Conservation (phyloP, 2,797 vertebrate genomes). For the Acipenser oxyrinchus region DNA sequence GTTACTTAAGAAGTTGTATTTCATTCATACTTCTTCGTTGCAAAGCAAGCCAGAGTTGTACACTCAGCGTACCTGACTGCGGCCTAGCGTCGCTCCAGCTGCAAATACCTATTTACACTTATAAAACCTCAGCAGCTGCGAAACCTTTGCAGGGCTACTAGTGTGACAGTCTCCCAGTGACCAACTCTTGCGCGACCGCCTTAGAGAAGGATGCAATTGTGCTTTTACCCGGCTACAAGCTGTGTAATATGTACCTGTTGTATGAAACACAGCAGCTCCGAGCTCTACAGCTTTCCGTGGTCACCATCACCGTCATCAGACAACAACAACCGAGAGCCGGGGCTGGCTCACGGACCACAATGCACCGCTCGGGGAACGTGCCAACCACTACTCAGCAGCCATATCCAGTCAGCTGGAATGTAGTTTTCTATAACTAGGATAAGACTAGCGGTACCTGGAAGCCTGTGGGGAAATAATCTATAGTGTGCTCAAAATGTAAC, state of each 20-base stretch:
- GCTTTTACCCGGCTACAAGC: background rate
- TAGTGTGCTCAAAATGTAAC: too few species aligned
- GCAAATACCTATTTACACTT: constrained; percentile 14
- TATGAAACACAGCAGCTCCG: constrained; percentile 35
- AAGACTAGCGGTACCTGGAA: too few species aligned
- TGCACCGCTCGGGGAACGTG: constrained; percentile 32
- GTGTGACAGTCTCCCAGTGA: too few species aligned
- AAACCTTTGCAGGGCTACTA: background rate
- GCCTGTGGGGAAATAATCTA: too few species aligned
- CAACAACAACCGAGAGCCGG: background rate
- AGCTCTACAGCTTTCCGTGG: constrained; percentile 11
- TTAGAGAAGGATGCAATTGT: too few species aligned
- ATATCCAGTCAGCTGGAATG: too few species aligned
- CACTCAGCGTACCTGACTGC: background rate
- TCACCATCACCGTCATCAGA: constrained; percentile 41
- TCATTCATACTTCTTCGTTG: background rate
- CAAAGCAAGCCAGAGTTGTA: too few species aligned
- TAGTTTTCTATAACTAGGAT: too few species aligned
- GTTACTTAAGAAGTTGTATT: background rate
- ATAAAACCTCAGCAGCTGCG: constrained; percentile 3
- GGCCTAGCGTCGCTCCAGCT: constrained; percentile 15
- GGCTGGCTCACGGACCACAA: constrained; percentile 39
- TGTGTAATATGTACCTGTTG: constrained; percentile 42
- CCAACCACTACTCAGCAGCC: constrained; percentile 24
- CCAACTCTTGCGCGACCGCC: too few species aligned